phyloP scores from a whole-genome alignment of 1,140 invertebrate genomes.

The Venturia canescens region DNA sequence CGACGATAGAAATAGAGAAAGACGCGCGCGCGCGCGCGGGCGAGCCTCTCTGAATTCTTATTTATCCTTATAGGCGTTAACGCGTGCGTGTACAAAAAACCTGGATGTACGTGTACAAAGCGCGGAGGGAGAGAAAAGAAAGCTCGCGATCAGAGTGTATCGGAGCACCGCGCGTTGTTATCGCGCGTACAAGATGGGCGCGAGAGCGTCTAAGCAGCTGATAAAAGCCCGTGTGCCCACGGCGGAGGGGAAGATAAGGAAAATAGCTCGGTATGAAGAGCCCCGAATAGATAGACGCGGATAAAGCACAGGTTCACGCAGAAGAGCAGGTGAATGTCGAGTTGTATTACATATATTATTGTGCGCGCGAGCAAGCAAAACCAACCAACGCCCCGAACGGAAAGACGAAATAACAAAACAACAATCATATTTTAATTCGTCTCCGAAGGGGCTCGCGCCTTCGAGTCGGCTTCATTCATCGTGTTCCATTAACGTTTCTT shows the following conservation, averaged over 20 bases:
- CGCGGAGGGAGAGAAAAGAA: slow-evolving; percentile 1
- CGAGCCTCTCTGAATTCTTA: background rate
- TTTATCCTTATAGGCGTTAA: background rate
- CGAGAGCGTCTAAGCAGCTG: slow-evolving; percentile 72
- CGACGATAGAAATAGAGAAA: slow-evolving; percentile 13
- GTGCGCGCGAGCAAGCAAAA: slow-evolving; percentile 57
- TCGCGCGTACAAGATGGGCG: slow-evolving; percentile 59
- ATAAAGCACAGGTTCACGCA: slow-evolving; percentile 72
- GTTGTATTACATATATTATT: slow-evolving; percentile 43
- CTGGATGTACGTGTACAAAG: background rate
- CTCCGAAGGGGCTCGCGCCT: too few species aligned
- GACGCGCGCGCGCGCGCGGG: too few species aligned
- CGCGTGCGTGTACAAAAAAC: background rate
- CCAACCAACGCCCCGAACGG: slow-evolving; percentile 73
- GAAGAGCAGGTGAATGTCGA: slow-evolving; percentile 72
- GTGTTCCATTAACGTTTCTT: too few species aligned
- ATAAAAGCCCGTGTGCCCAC: slow-evolving; percentile 73
- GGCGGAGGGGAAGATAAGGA: slow-evolving; percentile 71
- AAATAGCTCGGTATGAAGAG: slow-evolving; percentile 71
- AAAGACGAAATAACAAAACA: background rate
- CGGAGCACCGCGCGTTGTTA: slow-evolving; percentile 65
- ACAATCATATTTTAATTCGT: background rate
- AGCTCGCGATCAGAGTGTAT: slow-evolving; percentile 56
- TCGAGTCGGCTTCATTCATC: too few species aligned
- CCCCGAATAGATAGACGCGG: slow-evolving; percentile 71